Conservation (phyloP, 1,140 invertebrate species). For the Aphis craccivora region DNA sequence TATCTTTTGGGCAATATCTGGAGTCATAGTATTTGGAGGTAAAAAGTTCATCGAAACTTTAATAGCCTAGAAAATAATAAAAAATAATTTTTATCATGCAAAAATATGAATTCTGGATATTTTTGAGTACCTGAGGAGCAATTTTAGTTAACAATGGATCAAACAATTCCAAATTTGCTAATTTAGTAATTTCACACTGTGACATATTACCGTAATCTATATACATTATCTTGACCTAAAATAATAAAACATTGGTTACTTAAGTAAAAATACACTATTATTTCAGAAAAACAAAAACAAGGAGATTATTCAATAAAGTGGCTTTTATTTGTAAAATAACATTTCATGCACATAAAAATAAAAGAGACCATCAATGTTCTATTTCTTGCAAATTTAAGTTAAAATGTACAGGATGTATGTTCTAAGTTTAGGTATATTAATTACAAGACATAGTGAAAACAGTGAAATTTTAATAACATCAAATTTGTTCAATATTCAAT, state of each 20-base stretch:
- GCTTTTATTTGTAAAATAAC: too few relatives aligned
- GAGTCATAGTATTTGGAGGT: conserved; percentile 38
- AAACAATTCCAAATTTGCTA: conserved; percentile 10
- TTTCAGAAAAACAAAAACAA: neutral
- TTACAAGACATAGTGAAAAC: too few relatives aligned
- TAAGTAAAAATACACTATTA: neutral
- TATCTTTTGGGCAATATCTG: conserved; percentile 34
- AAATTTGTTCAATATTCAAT: too few relatives aligned
- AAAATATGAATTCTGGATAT: neutral
- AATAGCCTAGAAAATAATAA: neutral
- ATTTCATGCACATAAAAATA: too few relatives aligned
- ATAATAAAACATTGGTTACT: neutral
- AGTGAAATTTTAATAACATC: too few relatives aligned
- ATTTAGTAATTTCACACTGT: conserved; percentile 37
- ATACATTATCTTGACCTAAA: conserved; percentile 40
- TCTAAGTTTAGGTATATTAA: too few relatives aligned
- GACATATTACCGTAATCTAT: conserved; percentile 48
- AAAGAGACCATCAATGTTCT: too few relatives aligned
- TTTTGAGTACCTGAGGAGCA: conserved; percentile 43
- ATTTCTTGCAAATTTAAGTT: too few relatives aligned
- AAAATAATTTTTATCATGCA: neutral
- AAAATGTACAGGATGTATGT: too few relatives aligned
- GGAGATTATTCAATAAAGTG: too few relatives aligned
- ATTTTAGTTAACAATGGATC: conserved; percentile 43
- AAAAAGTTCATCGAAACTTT: conserved; percentile 51